Evolutionary conservation across 2,888 invertebrate genomes (phyloP).

Genomic region (Congeria kusceri): DNA sequence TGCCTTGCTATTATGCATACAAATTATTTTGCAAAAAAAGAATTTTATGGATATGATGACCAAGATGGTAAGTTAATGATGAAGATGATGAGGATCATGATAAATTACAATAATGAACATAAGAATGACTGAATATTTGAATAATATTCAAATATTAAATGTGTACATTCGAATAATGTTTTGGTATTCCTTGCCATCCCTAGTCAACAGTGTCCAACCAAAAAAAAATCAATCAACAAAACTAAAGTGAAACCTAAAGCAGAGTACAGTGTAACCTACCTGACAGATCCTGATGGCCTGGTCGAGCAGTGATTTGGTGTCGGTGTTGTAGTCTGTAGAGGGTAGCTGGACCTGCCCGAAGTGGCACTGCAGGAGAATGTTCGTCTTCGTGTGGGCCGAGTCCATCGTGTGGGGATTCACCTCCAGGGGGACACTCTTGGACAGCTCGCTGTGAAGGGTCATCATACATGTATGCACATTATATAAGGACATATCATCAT

Average conservation of each 20-base stretch:
- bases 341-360: slow-evolving; percentile 93
- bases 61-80: no score
- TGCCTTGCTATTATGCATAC: no score
- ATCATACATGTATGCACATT: no score
- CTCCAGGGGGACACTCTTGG: slow-evolving; percentile 90
- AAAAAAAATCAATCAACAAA: background rate
- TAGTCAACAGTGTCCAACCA: background rate
- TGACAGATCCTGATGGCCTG: slow-evolving; percentile 97
- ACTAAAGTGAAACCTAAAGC: background rate
- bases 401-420: slow-evolving; percentile 92
- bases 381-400: slow-evolving; percentile 97
- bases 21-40: no score
- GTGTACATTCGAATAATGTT: no score
- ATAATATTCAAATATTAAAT: no score
- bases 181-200: no score
- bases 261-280: slow-evolving; percentile 57
- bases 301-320: slow-evolving; percentile 98
- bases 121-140: no score
- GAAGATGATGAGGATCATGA: no score
- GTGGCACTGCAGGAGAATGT: slow-evolving; percentile 97
- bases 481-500: no score
- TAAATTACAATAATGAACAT: no score
- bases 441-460: slow-evolving; percentile 89
- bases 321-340: slow-evolving; percentile 97
- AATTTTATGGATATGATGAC: no score